phyloP scores from a whole-genome alignment of 2,797 vertebrate species.

The Melanotaenia trifasciata region DNA sequence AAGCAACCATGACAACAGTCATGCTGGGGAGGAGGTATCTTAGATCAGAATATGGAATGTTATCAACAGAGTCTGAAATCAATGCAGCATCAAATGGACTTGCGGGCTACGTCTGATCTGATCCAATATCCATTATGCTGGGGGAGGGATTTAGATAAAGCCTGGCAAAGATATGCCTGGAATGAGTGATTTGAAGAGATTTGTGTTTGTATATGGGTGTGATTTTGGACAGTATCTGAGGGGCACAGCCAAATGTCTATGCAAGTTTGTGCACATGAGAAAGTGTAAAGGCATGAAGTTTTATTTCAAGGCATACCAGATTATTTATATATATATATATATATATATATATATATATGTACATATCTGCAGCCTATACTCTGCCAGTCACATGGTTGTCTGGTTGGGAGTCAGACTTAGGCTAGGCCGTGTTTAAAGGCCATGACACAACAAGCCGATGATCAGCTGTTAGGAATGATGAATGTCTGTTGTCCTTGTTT shows the following conservation, averaged over 20 bases:
- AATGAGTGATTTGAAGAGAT: constrained; percentile 47
- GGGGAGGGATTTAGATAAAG: constrained; percentile 64
- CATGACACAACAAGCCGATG: neutral
- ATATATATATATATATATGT: too few species aligned
- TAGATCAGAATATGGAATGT: constrained; percentile 35
- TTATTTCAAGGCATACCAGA: constrained; percentile 12
- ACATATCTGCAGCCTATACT: neutral
- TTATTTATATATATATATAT: neutral
- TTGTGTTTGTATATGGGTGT: constrained; percentile 37
- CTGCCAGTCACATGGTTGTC: neutral
- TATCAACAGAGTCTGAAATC: constrained; percentile 61
- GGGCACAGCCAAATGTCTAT: constrained; percentile 15
- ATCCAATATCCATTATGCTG: constrained; percentile 63
- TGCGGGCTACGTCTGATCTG: constrained; percentile 56
- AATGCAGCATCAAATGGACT: constrained; percentile 62
- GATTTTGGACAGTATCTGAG: constrained; percentile 36
- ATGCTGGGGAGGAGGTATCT: constrained; percentile 30
- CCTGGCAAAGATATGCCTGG: constrained; percentile 40
- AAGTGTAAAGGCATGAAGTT: constrained; percentile 1
- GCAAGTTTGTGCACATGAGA: constrained; percentile 1
- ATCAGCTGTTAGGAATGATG: neutral
- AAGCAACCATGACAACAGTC: constrained; percentile 47
- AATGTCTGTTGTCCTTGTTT: neutral
- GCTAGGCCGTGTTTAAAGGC: neutral
- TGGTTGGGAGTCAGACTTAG: neutral